These are phyloP conservation scores for Drosophila watanabei DNA, from an alignment of 1,140 invertebrate species.

Conservation along the genomic window DNA sequence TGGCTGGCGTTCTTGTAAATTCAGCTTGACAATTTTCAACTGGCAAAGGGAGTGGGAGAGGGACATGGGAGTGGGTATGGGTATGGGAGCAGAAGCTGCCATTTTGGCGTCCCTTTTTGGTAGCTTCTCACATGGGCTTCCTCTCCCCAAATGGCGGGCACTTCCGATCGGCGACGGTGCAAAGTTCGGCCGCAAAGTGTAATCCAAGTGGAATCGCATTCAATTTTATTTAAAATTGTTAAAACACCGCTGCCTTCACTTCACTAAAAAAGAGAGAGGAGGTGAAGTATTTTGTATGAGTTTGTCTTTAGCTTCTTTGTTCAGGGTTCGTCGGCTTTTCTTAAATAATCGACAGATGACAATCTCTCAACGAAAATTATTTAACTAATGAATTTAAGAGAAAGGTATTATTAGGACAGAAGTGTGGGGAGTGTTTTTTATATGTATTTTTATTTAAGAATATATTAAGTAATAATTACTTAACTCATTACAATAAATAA, in stretches of 20 bases:
- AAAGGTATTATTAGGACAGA: background rate
- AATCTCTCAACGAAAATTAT: background rate
- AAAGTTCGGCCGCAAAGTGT: constrained; percentile 63
- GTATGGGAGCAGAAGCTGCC: constrained; percentile 8
- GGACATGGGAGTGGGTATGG: background rate
- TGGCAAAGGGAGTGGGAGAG: background rate
- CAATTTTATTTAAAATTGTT: constrained; percentile 81
- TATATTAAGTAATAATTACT: background rate
- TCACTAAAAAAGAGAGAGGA: background rate
- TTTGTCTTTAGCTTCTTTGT: background rate
- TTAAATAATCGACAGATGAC: background rate
- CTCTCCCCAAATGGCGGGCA: background rate
- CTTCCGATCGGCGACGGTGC: constrained; percentile 39
- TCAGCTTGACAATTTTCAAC: constrained; percentile 47
- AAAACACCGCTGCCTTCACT: constrained; percentile 41
- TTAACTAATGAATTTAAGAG: constrained; percentile 9
- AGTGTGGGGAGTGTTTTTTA: background rate
- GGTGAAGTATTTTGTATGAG: background rate
- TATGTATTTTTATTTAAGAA: background rate
- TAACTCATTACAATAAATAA: too few species aligned
- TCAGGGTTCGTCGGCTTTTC: background rate
- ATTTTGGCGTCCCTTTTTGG: constrained; percentile 46
- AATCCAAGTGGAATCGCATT: constrained; percentile 73
- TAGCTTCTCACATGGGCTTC: constrained; percentile 18
- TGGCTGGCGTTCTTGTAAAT: constrained; percentile 51